Conservation (phyloP, 2,113 vertebrate genomes). For the Oplegnathus fasciatus region DNA sequence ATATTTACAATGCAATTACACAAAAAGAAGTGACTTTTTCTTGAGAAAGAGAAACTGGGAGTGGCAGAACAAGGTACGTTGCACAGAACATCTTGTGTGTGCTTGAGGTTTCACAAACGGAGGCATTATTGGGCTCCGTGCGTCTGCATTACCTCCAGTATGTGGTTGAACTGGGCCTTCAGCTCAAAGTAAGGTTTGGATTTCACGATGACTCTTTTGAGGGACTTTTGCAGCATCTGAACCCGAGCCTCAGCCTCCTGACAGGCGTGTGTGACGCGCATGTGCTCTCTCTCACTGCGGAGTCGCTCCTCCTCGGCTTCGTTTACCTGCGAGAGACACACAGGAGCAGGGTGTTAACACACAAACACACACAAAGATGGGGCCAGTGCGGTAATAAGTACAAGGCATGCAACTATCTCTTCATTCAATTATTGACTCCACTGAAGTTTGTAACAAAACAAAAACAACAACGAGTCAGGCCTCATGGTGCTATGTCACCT, state of each 20-base stretch:
- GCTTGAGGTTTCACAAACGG: neutral
- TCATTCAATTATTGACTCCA: neutral
- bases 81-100: neutral
- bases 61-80: neutral
- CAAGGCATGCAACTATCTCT: neutral
- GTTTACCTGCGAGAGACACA: conserved; percentile 86
- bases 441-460: neutral
- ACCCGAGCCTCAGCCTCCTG: conserved; percentile 93
- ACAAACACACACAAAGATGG: neutral
- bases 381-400: neutral
- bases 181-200: conserved; percentile 96
- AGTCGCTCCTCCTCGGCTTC: conserved; percentile 94
- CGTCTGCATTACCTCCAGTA: conserved; percentile 88
- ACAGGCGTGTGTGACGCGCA: conserved; percentile 91
- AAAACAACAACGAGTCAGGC: no score
- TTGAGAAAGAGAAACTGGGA: neutral
- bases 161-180: conserved; percentile 95
- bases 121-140: neutral
- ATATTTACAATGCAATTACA: neutral
- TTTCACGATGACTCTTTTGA: conserved; percentile 92
- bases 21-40: neutral
- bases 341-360: neutral
- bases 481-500: neutral
- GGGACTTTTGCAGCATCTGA: conserved; percentile 92
- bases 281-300: conserved; percentile 92